Evolutionary conservation across 2,113 vertebrate genomes (phyloP).

Genomic region (Stomatorhinus ivindoensis): DNA sequence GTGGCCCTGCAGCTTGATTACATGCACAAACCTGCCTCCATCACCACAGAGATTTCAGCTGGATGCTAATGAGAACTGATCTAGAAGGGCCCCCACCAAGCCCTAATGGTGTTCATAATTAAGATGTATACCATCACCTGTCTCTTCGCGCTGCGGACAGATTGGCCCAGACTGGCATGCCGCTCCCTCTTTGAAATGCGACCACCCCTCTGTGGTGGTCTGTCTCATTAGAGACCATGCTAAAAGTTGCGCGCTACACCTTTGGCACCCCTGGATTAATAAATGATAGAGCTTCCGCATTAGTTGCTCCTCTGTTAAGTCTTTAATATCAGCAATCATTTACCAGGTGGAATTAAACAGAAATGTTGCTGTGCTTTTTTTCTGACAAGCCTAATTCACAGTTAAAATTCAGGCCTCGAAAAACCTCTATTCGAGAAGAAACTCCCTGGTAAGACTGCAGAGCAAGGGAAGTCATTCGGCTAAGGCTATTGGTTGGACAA

Average conservation of each 20-base stretch:
- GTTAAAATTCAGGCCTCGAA: conserved; percentile 22
- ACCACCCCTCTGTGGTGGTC: conserved; percentile 17
- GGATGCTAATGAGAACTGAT: conserved; percentile 21
- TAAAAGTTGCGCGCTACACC: conserved; percentile 34
- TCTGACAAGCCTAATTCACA: conserved; percentile 30
- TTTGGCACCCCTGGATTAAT: conserved; percentile 39
- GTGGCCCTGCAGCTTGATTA: neutral
- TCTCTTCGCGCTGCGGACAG: conserved; percentile 27
- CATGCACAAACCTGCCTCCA: neutral
- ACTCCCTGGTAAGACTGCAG: conserved; percentile 20
- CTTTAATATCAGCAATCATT: conserved; percentile 45
- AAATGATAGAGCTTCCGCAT: conserved; percentile 34
- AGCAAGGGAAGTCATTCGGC: conserved; percentile 1
- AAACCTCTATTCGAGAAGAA: conserved; percentile 17
- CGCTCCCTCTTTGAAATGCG: neutral
- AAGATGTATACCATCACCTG: conserved; percentile 30
- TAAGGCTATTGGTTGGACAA: conserved; percentile 26
- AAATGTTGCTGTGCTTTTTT: conserved; percentile 33
- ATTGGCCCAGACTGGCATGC: conserved; percentile 23
- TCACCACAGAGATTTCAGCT: conserved; percentile 1
- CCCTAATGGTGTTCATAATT: conserved; percentile 31
- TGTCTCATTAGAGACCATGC: conserved; percentile 8
- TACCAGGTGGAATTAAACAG: conserved; percentile 43
- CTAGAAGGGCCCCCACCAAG: neutral
- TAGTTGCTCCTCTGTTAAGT: conserved; percentile 44